Percentiles rank a stretch among this genome's conserved stretches.
Evolutionary conservation across 2,113 vertebrate species (phyloP).

Genomic region (Ailurus styani): DNA sequence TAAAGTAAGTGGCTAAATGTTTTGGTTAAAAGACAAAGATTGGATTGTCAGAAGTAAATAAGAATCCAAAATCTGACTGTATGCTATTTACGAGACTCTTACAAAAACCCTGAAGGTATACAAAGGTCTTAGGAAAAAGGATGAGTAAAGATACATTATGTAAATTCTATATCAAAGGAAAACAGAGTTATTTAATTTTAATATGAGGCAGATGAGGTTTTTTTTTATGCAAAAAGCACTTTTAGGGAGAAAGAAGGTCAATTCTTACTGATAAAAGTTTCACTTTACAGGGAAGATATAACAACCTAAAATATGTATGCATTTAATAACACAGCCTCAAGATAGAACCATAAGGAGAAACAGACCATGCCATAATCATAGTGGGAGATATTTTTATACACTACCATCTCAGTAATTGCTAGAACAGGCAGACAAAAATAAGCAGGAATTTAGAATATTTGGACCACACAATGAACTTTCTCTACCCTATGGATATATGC

Average conservation of each 20-base stretch:
- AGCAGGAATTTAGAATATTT: neutral
- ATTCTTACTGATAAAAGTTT: conserved; percentile 22
- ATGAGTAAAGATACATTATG: neutral
- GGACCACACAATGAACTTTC: neutral
- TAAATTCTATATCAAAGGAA: conserved; percentile 4
- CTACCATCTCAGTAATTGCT: conserved; percentile 17
- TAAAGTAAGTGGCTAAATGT: neutral
- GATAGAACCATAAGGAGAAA: neutral
- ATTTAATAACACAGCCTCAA: conserved; percentile 2
- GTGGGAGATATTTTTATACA: conserved; percentile 44
- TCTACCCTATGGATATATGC: neutral
- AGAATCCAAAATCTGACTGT: neutral
- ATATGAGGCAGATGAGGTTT: neutral
- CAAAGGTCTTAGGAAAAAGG: neutral
- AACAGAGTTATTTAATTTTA: neutral
- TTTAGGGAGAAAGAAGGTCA: conserved; percentile 3
- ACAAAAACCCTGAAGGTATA: neutral
- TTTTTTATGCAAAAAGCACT: neutral
- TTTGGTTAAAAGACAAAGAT: neutral
- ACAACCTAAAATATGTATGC: conserved; percentile 35
- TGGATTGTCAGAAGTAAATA: neutral
- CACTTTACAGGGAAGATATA: neutral
- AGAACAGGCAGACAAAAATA: conserved; percentile 27
- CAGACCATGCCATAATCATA: neutral
- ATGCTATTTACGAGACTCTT: neutral